A percentile compares a stretch with the other conserved stretches of the same genome.
Evolutionary conservation across 2,888 invertebrate genomes (phyloP).

Genomic region (Microdon myrmicae): DNA sequence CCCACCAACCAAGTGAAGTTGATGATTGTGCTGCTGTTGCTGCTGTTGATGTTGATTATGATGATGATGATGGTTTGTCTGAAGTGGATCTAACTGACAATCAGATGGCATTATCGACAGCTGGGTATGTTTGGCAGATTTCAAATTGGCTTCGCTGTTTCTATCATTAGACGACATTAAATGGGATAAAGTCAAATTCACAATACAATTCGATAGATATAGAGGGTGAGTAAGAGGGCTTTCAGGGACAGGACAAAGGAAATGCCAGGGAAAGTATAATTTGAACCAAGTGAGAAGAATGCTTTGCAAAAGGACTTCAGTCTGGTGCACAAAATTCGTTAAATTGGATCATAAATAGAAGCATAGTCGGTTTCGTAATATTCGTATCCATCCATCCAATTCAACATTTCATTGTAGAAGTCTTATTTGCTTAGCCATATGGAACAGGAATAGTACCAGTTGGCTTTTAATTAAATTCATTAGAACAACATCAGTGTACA

Average conservation of each 20-base stretch:
- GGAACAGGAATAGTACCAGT: too few relatives aligned
- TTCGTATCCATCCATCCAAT: too few relatives aligned
- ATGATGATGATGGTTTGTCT: constrained; percentile 60
- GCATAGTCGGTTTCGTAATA: too few relatives aligned
- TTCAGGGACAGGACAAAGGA: neutral
- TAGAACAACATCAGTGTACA: constrained; percentile 30
- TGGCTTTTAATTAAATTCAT: constrained; percentile 49
- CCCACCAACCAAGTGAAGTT: constrained; percentile 58
- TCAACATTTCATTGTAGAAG: too few relatives aligned
- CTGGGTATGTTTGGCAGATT: constrained; percentile 67
- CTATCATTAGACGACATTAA: constrained; percentile 57
- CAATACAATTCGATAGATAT: constrained; percentile 16
- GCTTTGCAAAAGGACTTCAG: constrained; percentile 8
- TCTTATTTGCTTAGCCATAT: constrained; percentile 6
- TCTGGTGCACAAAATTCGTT: constrained; percentile 6
- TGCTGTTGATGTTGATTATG: constrained; percentile 58
- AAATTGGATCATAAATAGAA: too few relatives aligned
- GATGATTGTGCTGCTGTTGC: constrained; percentile 62
- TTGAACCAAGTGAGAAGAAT: constrained; percentile 32
- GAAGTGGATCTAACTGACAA: constrained; percentile 66
- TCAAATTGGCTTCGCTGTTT: constrained; percentile 65
- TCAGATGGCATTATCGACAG: constrained; percentile 65
- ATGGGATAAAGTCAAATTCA: constrained; percentile 24
- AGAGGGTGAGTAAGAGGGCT: constrained; percentile 2
- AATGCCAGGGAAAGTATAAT: constrained; percentile 15